A percentile compares a stretch with the other conserved stretches of the same genome.
Evolutionary conservation across 2,888 invertebrate genomes (phyloP).

Genomic region (Latrodectus hesperus): DNA sequence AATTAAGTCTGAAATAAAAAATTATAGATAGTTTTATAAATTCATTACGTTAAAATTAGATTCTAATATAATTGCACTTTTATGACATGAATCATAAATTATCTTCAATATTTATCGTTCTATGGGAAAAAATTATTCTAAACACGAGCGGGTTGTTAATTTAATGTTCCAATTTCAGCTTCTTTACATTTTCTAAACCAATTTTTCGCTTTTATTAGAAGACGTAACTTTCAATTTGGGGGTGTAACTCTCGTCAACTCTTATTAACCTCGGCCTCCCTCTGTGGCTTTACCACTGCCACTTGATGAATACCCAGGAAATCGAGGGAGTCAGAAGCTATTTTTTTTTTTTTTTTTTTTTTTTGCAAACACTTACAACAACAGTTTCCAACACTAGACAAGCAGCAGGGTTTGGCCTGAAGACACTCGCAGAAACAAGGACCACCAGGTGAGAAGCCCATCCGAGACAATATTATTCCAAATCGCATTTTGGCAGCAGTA

Average conservation of each 20-base stretch:
- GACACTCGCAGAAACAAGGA: slow-evolving; percentile 16
- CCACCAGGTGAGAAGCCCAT: slow-evolving; percentile 56
- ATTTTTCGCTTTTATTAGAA: too few species aligned
- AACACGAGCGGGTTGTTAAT: too few species aligned
- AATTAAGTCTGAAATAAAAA: too few species aligned
- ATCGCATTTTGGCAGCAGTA: slow-evolving; percentile 63
- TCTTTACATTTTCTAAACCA: too few species aligned
- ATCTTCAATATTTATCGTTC: too few species aligned
- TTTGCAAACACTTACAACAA: slow-evolving; percentile 3
- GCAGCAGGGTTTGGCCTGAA: slow-evolving; percentile 16
- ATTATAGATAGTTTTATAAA: too few species aligned
- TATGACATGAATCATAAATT: too few species aligned
- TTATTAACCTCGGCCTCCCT: slow-evolving; percentile 34
- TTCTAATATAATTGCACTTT: too few species aligned
- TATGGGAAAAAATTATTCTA: too few species aligned
- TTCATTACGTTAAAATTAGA: too few species aligned
- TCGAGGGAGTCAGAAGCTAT: background rate
- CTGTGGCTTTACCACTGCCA: background rate
- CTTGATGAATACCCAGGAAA: background rate
- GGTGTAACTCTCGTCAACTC: slow-evolving; percentile 26
- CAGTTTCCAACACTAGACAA: slow-evolving; percentile 11
- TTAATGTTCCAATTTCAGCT: too few species aligned
- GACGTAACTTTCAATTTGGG: background rate
- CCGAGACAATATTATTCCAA: slow-evolving; percentile 65
- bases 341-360: too few species aligned